Base-by-base conservation (phyloP, 2,113 vertebrate genomes). In the Clupea harengus region DNA sequence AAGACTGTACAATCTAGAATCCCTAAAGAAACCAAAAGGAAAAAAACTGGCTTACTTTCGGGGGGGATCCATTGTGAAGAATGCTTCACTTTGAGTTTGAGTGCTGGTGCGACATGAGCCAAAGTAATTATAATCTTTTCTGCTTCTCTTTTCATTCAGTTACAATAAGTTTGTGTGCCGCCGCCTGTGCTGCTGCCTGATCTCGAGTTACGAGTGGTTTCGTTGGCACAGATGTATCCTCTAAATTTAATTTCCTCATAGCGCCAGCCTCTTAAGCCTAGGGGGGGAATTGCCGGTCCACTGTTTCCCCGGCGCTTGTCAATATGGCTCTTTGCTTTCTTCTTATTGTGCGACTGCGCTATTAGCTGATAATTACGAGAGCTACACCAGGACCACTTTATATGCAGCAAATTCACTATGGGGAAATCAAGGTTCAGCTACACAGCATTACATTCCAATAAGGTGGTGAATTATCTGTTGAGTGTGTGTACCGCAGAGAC, bases 191-290 rank as follows among this genome's bases (percentile, higher is more conserved):
- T 11, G 13, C 72, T 78, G 72, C 10, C 72, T 3, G 28, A 1
- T 2, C 72, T 39, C 32, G 0, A 32, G 72, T 78, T 78, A 22
- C 22, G 17, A 60, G 25, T 39, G 64, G 64, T 18, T 78, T 32
- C 10, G 13, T 88, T 81, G 84, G 86, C 84, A 86, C 88, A 88
- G 83, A 86, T 85, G 84, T 83, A 87, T 89, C 84, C 49, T 50
- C 45, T 46, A 83, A 88, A 88, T 90, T 85, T 85, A 85, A 91
- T 90, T 91, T 88, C 81, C 82, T 50, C n/a, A n/a, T 85, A 85
- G 60, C 82, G 82, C 83, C 82, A 86, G 83, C 85, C 82, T 78
- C 84, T 86, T 88, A 87, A 89, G 80, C 88, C 91, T 89, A 83
- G 50, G 88, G 87, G 88, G 90, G 81, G 82, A 87, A 89, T 89